phyloP scores from a whole-genome alignment of 1,140 invertebrate species.

The Drosophila jambulina region DNA sequence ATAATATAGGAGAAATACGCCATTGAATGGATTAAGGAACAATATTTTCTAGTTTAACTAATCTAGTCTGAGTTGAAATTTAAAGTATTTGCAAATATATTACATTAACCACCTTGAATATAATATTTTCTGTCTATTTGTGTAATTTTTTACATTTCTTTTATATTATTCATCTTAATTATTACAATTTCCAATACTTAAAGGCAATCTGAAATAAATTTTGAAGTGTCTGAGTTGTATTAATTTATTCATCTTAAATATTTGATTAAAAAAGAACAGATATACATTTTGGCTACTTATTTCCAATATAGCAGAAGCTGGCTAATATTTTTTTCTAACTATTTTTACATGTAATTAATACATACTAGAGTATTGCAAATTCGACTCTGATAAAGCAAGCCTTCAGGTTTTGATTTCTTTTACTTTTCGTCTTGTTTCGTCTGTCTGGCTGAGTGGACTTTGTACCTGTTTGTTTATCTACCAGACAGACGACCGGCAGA shows the following conservation, averaged over 20 bases:
- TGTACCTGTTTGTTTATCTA: conserved; percentile 44
- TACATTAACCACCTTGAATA: background rate
- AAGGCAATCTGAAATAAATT: too few relatives aligned
- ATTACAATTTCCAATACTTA: too few relatives aligned
- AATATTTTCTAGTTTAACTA: background rate
- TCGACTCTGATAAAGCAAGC: background rate
- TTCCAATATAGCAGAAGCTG: background rate
- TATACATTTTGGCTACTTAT: background rate
- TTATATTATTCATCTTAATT: background rate
- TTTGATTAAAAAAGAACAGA: too few relatives aligned
- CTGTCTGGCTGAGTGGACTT: conserved; percentile 36
- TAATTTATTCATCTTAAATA: too few relatives aligned
- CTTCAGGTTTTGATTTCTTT: conserved; percentile 13
- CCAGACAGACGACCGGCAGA: conserved; percentile 31
- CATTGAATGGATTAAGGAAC: too few relatives aligned
- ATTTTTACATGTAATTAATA: background rate
- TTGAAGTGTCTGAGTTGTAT: too few relatives aligned
- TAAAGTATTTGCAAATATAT: background rate
- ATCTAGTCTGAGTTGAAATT: background rate
- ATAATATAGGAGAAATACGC: too few relatives aligned
- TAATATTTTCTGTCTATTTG: background rate
- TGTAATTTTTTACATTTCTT: too few relatives aligned
- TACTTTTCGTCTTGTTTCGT: conserved; percentile 13
- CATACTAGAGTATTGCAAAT: conserved; percentile 1
- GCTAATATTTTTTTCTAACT: background rate